phyloP scores from a whole-genome alignment of 2,888 invertebrate species.

The Brachyptera putata region DNA sequence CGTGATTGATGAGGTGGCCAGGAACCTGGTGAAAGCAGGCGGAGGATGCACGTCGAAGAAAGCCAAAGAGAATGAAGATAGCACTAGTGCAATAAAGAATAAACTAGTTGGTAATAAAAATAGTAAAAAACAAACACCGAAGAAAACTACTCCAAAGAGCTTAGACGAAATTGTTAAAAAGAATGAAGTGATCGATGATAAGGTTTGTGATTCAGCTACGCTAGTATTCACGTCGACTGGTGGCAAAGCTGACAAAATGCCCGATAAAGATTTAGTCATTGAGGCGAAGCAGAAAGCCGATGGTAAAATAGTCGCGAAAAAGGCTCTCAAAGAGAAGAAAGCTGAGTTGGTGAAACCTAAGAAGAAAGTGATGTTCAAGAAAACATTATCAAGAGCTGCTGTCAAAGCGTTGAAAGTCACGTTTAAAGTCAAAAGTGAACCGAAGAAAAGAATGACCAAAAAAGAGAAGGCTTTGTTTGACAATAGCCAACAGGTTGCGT shows the following conservation, averaged over 20 bases:
- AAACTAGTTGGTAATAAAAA: constrained; percentile 2
- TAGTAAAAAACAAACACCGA: background rate
- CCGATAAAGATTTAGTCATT: background rate
- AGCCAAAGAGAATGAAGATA: constrained; percentile 16
- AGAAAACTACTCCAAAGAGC: constrained; percentile 19
- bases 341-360: background rate
- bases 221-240: background rate
- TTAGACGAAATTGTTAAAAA: background rate
- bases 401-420: constrained; percentile 20
- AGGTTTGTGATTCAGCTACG: background rate
- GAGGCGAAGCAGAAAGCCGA: too few species aligned
- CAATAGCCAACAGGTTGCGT: constrained; percentile 31
- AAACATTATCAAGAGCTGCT: constrained; percentile 33
- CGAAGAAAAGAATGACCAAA: constrained; percentile 38
- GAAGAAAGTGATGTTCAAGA: constrained; percentile 25
- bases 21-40: constrained; percentile 1
- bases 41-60: background rate
- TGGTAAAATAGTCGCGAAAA: constrained; percentile 11
- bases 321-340: constrained; percentile 14
- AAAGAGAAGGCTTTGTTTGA: constrained; percentile 35
- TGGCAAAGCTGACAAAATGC: background rate
- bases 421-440: constrained; percentile 4
- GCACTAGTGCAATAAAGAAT: constrained; percentile 4
- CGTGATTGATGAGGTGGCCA: constrained; percentile 10
- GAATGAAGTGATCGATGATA: background rate